Evolutionary conservation across 1,140 invertebrate genomes (phyloP), one percentile per base, ranked within the genome.

Genomic region (Drosophila ercepeae): DNA sequence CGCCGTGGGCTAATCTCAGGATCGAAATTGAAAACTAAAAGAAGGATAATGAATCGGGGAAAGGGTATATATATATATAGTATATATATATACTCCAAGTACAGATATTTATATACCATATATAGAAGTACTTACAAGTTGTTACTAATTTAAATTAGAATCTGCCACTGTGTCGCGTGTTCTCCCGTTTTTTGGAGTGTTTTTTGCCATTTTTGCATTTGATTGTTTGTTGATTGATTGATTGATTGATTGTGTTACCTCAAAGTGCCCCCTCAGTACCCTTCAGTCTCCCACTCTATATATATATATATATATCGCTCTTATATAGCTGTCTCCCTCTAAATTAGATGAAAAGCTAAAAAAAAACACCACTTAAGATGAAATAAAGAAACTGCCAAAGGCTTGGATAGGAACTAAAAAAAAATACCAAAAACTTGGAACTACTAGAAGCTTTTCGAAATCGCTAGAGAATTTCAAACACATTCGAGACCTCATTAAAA

Each of bases 371-470:
- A 73, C 63, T 75, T 71, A 65, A 41, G 32, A 72, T 45, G 53
- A 54, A 48, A 46, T 77, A 55, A 76, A 44, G 58, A 61, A 84
- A 84, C 81, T 84, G 81, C 81, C 81, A 86, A 78, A 69, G 59
- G 76, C 59, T 78, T 60, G 59, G 52, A 36, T 54, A 58, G 49
- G 27, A 69, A 19, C 21, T 42, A 49, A 29, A 41, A 63, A 34
- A 52, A 32, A 49, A 18, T 4, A 21, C 2, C 2, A 21, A 49
- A 29, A 48, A 63, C n/a, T n/a, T n/a, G n/a, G 27, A 52, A 32
- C 42, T 13, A 54, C 52, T 27, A 19, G 5, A 14, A 34, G 23
- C 18, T 46, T 36, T 13, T 23, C n/a, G 3, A 7, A 13, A 46
- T 36, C 21, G 16, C 16, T 5, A 18, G 41, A 64, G 42, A 64